These are phyloP conservation scores for Caenorhabditis sp. DNA, from an alignment of 2,888 invertebrate genomes.

Conservation along the genomic window DNA sequence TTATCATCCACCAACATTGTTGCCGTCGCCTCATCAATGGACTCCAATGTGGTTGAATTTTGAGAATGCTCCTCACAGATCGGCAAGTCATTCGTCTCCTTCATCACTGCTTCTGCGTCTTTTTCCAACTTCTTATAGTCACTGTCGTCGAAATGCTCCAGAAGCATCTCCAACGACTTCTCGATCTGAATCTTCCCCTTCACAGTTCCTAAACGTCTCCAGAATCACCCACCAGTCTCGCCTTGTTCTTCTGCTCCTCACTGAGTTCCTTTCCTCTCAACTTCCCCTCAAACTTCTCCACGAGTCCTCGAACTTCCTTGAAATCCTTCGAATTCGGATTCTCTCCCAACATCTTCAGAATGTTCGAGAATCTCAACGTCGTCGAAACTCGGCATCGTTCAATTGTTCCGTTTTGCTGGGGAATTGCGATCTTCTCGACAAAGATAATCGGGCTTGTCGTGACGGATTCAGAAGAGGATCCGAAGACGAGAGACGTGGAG, in stretches of 20 bases:
- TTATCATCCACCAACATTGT: slow-evolving; percentile 66
- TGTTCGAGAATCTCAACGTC: slow-evolving; percentile 61
- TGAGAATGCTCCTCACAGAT: slow-evolving; percentile 35
- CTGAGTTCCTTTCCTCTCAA: slow-evolving; percentile 47
- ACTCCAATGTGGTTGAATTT: slow-evolving; percentile 26
- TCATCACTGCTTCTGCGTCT: slow-evolving; percentile 51
- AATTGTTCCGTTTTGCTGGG: slow-evolving; percentile 39
- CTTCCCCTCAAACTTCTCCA: slow-evolving; percentile 44
- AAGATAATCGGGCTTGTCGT: slow-evolving; percentile 62
- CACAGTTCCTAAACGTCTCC: too few relatives aligned
- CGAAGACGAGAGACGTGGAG: slow-evolving; percentile 19
- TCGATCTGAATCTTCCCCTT: slow-evolving; percentile 44
- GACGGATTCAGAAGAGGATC: slow-evolving; percentile 50
- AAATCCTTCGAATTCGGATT: slow-evolving; percentile 65
- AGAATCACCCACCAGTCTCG: slow-evolving; percentile 23
- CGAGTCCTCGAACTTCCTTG: slow-evolving; percentile 56
- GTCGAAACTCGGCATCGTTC: slow-evolving; percentile 48
- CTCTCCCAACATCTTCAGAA: slow-evolving; percentile 67
- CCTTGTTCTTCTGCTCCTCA: slow-evolving; percentile 37
- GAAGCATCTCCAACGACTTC: slow-evolving; percentile 58
- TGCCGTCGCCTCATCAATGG: slow-evolving; percentile 43
- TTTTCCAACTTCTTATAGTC: slow-evolving; percentile 43
- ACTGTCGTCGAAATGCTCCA: slow-evolving; percentile 60
- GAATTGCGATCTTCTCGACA: slow-evolving; percentile 49
- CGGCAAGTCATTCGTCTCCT: slow-evolving; percentile 21